Percentiles rank a stretch among this genome's conserved stretches.
phyloP scores from a whole-genome alignment of 2,113 vertebrate species.

The Atherinomorus stipes region DNA sequence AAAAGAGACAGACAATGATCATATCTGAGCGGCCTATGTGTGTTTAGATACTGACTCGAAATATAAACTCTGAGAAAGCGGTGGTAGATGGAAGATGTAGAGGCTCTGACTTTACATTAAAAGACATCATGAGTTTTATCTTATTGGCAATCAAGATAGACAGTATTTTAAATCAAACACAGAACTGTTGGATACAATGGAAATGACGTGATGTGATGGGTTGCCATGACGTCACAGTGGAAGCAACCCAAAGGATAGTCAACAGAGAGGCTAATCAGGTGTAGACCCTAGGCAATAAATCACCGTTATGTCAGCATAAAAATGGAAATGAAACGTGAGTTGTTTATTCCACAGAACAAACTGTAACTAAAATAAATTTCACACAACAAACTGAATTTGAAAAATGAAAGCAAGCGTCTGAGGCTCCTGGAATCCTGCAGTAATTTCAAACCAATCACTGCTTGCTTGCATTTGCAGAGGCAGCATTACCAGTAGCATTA shows the following conservation, averaged over 20 bases:
- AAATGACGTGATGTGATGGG: too few relatives aligned
- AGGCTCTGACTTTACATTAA: neutral
- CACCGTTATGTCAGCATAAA: neutral
- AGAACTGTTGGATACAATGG: neutral
- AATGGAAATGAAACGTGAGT: too few relatives aligned
- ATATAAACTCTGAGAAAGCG: neutral
- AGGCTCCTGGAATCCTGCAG: slow-evolving; percentile 10
- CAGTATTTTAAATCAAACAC: neutral
- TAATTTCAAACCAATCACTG: slow-evolving; percentile 33
- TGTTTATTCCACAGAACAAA: neutral
- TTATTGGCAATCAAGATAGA: neutral
- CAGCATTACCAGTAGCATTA: slow-evolving; percentile 21
- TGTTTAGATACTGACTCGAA: too few relatives aligned
- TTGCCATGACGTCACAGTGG: too few relatives aligned
- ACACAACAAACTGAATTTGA: neutral
- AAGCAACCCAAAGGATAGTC: neutral
- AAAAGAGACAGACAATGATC: too few relatives aligned
- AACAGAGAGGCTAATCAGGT: neutral
- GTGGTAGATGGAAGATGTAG: neutral
- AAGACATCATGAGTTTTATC: neutral
- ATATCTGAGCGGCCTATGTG: too few relatives aligned
- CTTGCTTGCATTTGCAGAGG: slow-evolving; percentile 27
- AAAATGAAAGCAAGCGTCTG: slow-evolving; percentile 14
- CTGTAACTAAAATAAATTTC: neutral
- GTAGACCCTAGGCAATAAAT: neutral